A percentile compares a stretch with the other conserved stretches of the same genome.
These are phyloP conservation scores for Agelastica alni DNA, from an alignment of 2,888 invertebrate genomes.

Conservation along the genomic window DNA sequence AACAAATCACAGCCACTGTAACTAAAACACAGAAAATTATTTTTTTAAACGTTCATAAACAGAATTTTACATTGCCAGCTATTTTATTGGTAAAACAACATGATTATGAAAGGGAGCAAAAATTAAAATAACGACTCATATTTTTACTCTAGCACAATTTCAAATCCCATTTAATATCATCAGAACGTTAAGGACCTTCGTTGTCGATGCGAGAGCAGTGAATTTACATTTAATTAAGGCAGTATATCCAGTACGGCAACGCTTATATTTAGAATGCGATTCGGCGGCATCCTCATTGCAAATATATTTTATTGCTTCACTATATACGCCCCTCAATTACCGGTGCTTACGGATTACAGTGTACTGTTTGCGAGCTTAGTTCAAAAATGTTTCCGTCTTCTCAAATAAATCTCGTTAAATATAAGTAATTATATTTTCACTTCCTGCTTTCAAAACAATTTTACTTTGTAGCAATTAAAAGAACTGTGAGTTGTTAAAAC, in stretches of 20 bases:
- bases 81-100: not conserved
- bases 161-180: conserved; percentile 31
- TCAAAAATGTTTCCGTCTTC: conserved; percentile 4
- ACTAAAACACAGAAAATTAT: no score
- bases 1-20: no score
- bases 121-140: conserved; percentile 18
- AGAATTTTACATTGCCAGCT: no score
- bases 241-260: conserved; percentile 24
- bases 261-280: conserved; percentile 19
- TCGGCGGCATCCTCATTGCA: conserved; percentile 23
- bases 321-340: conserved; percentile 22
- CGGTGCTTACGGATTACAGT: conserved; percentile 4
- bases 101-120: conserved; percentile 5
- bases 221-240: conserved; percentile 37
- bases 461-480: no score
- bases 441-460: no score
- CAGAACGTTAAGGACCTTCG: conserved; percentile 26
- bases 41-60: no score
- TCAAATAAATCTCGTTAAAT: not conserved
- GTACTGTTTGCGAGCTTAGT: not conserved
- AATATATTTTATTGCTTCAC: conserved; percentile 27
- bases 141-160: conserved; percentile 21
- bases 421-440: no score
- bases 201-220: conserved; percentile 29
- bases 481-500: no score